A percentile compares a stretch with the other conserved stretches of the same genome.
Evolutionary conservation across 2,888 invertebrate species (phyloP).

Genomic region (Drosophila affinis): DNA sequence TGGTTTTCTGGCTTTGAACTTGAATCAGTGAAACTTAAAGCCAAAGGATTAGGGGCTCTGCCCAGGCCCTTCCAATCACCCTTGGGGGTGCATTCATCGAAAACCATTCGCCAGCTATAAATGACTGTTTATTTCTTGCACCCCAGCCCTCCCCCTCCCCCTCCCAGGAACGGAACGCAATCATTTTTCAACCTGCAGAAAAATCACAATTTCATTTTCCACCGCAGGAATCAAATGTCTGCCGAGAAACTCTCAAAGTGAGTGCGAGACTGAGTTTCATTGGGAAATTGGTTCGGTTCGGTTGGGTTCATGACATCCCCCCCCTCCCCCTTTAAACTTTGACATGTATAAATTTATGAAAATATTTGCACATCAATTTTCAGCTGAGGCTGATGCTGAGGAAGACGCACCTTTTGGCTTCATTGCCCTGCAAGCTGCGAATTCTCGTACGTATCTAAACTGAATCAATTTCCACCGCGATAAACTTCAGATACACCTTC

Average conservation of each 20-base stretch:
- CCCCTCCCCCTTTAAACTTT: constrained; percentile 48
- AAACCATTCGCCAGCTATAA: neutral
- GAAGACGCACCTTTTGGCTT: constrained; percentile 72
- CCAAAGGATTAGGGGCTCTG: neutral
- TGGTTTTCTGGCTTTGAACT: neutral
- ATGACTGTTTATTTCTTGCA: neutral
- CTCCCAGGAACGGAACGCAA: constrained; percentile 17
- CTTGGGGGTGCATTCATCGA: neutral
- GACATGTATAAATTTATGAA: constrained; percentile 74
- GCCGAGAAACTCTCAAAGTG: constrained; percentile 1
- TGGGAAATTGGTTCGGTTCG: constrained; percentile 15
- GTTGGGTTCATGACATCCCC: constrained; percentile 57
- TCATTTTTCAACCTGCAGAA: constrained; percentile 14
- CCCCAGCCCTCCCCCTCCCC: neutral
- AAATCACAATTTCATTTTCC: constrained; percentile 29
- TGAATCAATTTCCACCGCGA: constrained; percentile 72
- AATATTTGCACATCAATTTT: constrained; percentile 78
- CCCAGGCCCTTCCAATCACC: neutral
- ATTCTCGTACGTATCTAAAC: constrained; percentile 55
- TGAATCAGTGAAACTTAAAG: neutral
- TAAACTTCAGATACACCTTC: constrained; percentile 75
- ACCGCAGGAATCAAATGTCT: constrained; percentile 50
- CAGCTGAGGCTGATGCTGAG: too few relatives aligned
- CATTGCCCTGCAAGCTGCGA: constrained; percentile 45
- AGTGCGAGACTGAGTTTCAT: constrained; percentile 2